Conservation (phyloP, 1,140 invertebrate species). For the Caenorhabditis remanei region DNA sequence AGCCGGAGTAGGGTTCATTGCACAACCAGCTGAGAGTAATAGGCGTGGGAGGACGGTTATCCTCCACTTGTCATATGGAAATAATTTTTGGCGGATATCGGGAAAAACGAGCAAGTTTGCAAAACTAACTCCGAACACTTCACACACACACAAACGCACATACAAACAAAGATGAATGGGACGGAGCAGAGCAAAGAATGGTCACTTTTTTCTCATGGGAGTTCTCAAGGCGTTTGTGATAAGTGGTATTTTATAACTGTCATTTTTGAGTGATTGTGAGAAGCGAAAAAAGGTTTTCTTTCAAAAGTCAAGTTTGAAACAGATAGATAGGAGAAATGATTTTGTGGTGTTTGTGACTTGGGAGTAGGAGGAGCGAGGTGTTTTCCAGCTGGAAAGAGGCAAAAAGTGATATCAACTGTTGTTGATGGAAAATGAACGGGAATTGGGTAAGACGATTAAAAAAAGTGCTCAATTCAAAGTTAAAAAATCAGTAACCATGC, state of each 20-base stretch:
- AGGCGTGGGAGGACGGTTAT: slow-evolving; percentile 32
- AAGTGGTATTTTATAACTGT: neutral
- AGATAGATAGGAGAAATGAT: neutral
- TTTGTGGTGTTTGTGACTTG: neutral
- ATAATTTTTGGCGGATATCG: slow-evolving; percentile 15
- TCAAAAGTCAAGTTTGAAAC: no score
- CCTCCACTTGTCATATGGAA: slow-evolving; percentile 45
- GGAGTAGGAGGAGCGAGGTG: neutral
- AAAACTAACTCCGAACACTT: slow-evolving; percentile 51
- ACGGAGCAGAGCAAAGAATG: slow-evolving; percentile 11
- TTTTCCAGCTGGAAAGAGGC: neutral
- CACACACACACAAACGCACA: slow-evolving; percentile 35
- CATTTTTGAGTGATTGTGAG: neutral
- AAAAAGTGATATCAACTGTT: slow-evolving; percentile 29
- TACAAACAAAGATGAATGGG: neutral
- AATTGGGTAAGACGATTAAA: neutral
- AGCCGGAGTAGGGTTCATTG: no score
- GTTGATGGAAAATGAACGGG: slow-evolving; percentile 10
- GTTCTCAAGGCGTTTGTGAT: neutral
- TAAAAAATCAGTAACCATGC: neutral
- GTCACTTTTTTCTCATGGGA: slow-evolving; percentile 8
- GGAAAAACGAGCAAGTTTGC: slow-evolving; percentile 25
- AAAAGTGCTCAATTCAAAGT: neutral
- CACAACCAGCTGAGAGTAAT: slow-evolving; percentile 16
- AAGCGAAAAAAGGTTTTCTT: neutral